These are phyloP conservation scores for Nannospalax galili DNA, from an alignment of 2,113 vertebrate genomes.

Conservation along the genomic window DNA sequence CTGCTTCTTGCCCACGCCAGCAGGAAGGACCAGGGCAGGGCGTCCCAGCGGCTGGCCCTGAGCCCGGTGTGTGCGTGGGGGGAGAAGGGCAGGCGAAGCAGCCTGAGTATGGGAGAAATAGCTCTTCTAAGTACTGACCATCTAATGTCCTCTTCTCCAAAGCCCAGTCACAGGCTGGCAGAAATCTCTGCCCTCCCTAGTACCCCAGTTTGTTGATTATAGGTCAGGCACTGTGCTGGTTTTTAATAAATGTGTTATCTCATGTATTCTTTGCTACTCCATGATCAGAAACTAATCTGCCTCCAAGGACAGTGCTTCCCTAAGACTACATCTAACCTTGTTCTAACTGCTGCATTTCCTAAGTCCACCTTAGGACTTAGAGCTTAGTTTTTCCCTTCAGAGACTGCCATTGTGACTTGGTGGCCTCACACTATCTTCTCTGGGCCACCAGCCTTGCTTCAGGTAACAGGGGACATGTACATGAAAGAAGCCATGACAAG, in stretches of 20 bases:
- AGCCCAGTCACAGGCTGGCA: background rate
- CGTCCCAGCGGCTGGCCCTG: constrained; percentile 27
- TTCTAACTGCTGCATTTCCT: background rate
- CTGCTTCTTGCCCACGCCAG: constrained; percentile 45
- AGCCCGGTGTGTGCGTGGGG: background rate
- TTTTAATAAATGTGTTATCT: background rate
- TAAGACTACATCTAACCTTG: constrained; percentile 13
- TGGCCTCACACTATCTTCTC: background rate
- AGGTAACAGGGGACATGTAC: background rate
- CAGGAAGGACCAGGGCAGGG: constrained; percentile 50
- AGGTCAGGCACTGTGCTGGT: background rate
- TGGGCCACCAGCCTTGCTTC: background rate
- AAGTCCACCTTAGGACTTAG: background rate
- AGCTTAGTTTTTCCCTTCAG: background rate
- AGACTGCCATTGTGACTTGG: background rate
- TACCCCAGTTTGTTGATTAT: background rate
- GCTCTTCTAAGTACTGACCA: background rate
- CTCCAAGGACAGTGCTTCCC: background rate
- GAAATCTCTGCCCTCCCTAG: background rate
- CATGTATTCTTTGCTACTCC: background rate
- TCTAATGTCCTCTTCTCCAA: background rate
- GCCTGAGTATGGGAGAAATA: background rate
- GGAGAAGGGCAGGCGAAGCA: background rate
- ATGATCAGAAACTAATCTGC: background rate
- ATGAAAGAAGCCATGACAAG: background rate